Conservation (phyloP, 1,140 invertebrate species). For the Rhynchophorus ferrugineus region DNA sequence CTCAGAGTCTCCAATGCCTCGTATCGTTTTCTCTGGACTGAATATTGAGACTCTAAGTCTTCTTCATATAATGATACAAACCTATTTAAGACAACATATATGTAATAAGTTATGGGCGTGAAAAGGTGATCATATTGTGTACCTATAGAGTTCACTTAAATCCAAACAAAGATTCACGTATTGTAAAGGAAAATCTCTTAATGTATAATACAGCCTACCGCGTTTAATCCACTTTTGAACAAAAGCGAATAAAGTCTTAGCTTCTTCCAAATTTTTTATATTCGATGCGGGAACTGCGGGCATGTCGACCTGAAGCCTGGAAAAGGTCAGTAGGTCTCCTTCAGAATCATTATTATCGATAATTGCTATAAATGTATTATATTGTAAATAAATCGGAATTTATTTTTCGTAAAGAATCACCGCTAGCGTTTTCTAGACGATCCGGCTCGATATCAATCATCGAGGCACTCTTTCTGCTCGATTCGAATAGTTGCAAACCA, state of each 20-base stretch:
- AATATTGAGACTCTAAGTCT: conserved; percentile 58
- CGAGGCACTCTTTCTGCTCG: too few species aligned
- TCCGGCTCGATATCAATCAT: too few species aligned
- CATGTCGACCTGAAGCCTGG: conserved; percentile 18
- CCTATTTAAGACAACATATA: too few species aligned
- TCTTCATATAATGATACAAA: conserved; percentile 61
- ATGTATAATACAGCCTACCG: conserved; percentile 57
- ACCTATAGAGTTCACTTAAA: conserved; percentile 59
- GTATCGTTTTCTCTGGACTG: conserved; percentile 60
- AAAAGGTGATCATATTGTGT: too few species aligned
- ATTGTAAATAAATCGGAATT: background rate
- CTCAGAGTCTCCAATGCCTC: conserved; percentile 56
- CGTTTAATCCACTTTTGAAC: conserved; percentile 57
- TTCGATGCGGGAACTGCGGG: conserved; percentile 24
- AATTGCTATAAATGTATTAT: background rate
- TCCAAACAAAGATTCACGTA: conserved; percentile 62
- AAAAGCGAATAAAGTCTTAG: conserved; percentile 53
- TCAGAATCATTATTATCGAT: background rate
- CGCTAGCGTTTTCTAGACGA: too few species aligned
- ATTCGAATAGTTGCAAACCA: conserved; percentile 29
- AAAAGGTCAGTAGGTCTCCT: conserved; percentile 13
- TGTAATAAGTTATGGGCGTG: too few species aligned
- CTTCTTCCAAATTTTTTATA: conserved; percentile 43
- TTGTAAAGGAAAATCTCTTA: conserved; percentile 60
- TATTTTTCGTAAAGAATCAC: too few species aligned